Evolutionary conservation across 2,797 vertebrate species (phyloP).

Genomic region (Anguilla megastoma): DNA sequence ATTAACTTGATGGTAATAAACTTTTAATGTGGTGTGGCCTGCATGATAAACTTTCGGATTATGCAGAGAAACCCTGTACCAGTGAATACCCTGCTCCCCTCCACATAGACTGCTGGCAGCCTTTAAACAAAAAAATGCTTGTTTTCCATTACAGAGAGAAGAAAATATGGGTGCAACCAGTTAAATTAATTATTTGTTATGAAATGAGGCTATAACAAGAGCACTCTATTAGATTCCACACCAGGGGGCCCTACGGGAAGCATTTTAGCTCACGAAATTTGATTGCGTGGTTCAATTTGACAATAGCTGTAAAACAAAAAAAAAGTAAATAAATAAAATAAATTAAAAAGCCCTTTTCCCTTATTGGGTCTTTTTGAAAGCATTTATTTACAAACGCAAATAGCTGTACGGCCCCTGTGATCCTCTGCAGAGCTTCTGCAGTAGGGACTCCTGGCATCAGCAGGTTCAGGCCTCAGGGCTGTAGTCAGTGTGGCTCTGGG

Average conservation of each 20-base stretch:
- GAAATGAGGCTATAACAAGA: neutral
- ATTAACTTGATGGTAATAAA: neutral
- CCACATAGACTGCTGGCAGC: neutral
- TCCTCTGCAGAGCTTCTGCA: neutral
- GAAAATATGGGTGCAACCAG: neutral
- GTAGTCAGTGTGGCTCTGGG: neutral
- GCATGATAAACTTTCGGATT: neutral
- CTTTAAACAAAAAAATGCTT: no score
- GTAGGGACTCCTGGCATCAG: neutral
- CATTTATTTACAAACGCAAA: neutral
- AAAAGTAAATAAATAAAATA: neutral
- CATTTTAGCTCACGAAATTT: neutral
- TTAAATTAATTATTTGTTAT: neutral
- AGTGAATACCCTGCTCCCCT: neutral
- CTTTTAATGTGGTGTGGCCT: neutral
- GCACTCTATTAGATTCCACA: neutral
- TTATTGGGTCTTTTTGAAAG: neutral
- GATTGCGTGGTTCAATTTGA: neutral
- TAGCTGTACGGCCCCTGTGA: neutral
- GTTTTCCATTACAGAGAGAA: neutral
- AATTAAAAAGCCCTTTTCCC: neutral
- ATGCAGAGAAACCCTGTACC: neutral
- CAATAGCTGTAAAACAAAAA: neutral
- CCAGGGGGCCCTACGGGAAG: neutral
- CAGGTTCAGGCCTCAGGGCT: neutral